Conservation (phyloP, 2,113 vertebrate species). For the Girardinichthys multiradiatus region DNA sequence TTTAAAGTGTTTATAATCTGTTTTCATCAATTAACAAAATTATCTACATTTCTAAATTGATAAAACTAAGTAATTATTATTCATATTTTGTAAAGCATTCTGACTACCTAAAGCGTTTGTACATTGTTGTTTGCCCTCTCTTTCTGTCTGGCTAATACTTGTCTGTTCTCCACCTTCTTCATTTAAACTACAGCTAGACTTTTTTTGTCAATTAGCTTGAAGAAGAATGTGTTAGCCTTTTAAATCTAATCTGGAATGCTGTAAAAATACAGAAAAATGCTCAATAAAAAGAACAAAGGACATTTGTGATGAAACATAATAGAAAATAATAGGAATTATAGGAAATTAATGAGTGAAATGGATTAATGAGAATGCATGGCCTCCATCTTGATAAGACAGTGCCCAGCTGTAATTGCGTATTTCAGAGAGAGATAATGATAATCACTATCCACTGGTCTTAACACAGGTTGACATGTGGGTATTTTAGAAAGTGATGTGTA, state of each 20-base stretch:
- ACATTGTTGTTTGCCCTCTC: neutral
- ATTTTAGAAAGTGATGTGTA: conserved; percentile 26
- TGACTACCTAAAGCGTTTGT: too few relatives aligned
- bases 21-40: too few relatives aligned
- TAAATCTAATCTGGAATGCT: conserved; percentile 2
- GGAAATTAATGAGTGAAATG: neutral
- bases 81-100: too few relatives aligned
- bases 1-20: too few relatives aligned
- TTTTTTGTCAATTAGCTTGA: neutral
- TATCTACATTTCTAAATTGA: too few relatives aligned
- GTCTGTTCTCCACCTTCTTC: neutral
- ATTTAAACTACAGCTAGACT: conserved; percentile 16
- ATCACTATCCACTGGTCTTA: neutral
- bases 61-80: too few relatives aligned
- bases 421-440: conserved; percentile 7
- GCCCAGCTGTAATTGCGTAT: conserved; percentile 2
- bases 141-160: conserved; percentile 3
- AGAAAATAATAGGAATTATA: neutral
- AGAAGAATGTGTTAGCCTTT: conserved; percentile 8
- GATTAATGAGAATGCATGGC: conserved; percentile 1
- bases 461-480: conserved; percentile 21
- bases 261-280: neutral
- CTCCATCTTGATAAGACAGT: neutral
- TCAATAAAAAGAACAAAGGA: neutral
- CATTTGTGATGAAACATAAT: neutral